Percentiles rank a stretch among this genome's conserved stretches.
These are phyloP conservation scores for Chironomus riparius DNA, from an alignment of 2,888 invertebrate genomes.

Conservation along the genomic window DNA sequence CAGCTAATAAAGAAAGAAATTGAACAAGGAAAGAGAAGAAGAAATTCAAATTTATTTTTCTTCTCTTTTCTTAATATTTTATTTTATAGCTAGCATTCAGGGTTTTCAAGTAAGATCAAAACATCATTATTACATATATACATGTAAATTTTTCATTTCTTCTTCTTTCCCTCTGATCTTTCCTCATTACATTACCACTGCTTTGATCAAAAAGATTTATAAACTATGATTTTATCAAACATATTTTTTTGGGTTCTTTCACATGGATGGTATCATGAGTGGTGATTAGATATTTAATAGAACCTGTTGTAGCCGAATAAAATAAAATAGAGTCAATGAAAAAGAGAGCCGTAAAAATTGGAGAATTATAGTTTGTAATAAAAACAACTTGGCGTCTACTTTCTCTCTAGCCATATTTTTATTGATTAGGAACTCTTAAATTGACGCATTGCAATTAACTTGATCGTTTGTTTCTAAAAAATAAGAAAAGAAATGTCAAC, in stretches of 20 bases:
- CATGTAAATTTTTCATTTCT: neutral
- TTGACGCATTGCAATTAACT: constrained; percentile 24
- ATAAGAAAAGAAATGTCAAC: neutral
- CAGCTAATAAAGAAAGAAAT: neutral
- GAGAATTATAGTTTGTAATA: constrained; percentile 22
- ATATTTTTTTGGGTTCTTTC: constrained; percentile 1
- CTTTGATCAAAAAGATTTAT: constrained; percentile 11
- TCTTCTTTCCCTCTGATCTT: too few relatives aligned
- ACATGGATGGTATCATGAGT: neutral
- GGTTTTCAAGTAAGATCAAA: neutral
- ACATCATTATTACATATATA: neutral
- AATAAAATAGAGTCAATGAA: neutral
- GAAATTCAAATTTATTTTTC: constrained; percentile 15
- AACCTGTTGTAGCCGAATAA: constrained; percentile 15
- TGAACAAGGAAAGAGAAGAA: neutral
- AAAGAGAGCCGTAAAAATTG: constrained; percentile 16
- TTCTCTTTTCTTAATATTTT: neutral
- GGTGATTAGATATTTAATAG: constrained; percentile 27
- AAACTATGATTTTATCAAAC: constrained; percentile 19
- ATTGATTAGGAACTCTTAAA: constrained; percentile 20
- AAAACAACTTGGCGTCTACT: constrained; percentile 27
- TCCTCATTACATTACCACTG: neutral
- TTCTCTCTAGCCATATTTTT: constrained; percentile 12
- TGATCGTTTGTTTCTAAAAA: neutral
- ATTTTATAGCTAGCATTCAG: neutral